Evolutionary conservation across 2,888 invertebrate species (phyloP).

Genomic region (Bembecia ichneumoniformis): DNA sequence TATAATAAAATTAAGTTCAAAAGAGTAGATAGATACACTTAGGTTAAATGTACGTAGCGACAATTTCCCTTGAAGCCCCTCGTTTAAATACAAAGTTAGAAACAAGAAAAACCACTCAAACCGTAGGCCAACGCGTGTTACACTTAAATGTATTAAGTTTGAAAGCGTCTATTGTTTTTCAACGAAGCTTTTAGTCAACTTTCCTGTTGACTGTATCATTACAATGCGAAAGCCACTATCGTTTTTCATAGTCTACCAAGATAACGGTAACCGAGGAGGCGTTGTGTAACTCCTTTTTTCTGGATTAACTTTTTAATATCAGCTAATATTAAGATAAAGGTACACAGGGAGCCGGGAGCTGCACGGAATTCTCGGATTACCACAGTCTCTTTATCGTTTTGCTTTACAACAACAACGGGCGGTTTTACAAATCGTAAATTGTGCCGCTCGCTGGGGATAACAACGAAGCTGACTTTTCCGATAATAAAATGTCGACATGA

Average conservation of each 20-base stretch:
- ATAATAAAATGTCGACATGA: conserved; percentile 68
- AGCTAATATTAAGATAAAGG: conserved; percentile 41
- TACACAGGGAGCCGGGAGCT: conserved; percentile 25
- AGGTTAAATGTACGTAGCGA: neutral
- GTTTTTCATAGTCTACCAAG: conserved; percentile 11
- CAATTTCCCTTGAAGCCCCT: neutral
- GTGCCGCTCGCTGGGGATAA: conserved; percentile 56
- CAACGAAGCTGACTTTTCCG: conserved; percentile 52
- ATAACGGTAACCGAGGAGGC: conserved; percentile 19
- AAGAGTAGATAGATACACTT: too few relatives aligned
- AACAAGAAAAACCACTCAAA: neutral
- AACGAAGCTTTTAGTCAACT: neutral
- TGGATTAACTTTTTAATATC: conserved; percentile 46
- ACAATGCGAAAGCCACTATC: conserved; percentile 2
- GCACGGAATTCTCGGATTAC: conserved; percentile 26
- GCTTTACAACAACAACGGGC: conserved; percentile 42
- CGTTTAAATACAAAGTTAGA: neutral
- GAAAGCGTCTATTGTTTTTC: neutral
- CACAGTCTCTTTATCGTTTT: conserved; percentile 44
- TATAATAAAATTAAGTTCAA: too few relatives aligned
- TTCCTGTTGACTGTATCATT: neutral
- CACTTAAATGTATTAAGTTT: neutral
- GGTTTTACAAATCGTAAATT: conserved; percentile 59
- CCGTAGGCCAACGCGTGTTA: neutral
- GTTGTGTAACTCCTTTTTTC: conserved; percentile 21